phyloP scores from a whole-genome alignment of 2,888 invertebrate genomes.

The Euclidia mi region DNA sequence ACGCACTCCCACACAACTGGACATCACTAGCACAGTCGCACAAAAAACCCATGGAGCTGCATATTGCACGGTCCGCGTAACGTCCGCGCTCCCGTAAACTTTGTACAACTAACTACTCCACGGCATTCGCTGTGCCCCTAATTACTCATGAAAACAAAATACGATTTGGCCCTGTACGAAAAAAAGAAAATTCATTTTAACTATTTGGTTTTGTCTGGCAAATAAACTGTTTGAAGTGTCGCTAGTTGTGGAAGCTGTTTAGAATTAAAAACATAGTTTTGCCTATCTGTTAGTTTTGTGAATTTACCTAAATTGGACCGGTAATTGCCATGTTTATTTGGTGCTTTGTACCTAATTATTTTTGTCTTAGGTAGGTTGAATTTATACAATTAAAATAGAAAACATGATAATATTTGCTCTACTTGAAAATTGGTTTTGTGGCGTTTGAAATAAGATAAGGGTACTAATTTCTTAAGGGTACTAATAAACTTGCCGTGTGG shows the following conservation, averaged over 20 bases:
- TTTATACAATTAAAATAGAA: too few species aligned
- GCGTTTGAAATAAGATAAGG: too few species aligned
- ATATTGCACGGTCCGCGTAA: conserved; percentile 23
- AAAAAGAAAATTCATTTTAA: conserved; percentile 53
- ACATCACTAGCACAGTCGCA: background rate
- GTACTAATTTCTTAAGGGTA: too few species aligned
- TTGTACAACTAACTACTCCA: conserved; percentile 28
- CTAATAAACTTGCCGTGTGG: too few species aligned
- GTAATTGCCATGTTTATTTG: too few species aligned
- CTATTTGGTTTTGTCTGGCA: conserved; percentile 47
- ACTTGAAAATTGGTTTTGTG: too few species aligned
- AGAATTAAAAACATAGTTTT: conserved; percentile 5
- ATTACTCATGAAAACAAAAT: conserved; percentile 62
- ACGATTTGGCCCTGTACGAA: conserved; percentile 47
- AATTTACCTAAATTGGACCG: background rate
- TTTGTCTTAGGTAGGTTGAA: too few species aligned
- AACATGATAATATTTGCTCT: too few species aligned
- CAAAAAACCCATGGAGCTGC: conserved; percentile 23
- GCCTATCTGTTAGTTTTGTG: too few species aligned
- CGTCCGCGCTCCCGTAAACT: conserved; percentile 27
- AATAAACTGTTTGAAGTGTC: conserved; percentile 53
- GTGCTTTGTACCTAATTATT: too few species aligned
- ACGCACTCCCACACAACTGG: too few species aligned
- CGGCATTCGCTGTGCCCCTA: conserved; percentile 49
- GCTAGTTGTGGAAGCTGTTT: conserved; percentile 36